phyloP scores from a whole-genome alignment of 2,797 vertebrate species.

The Adelosebastes latens region DNA sequence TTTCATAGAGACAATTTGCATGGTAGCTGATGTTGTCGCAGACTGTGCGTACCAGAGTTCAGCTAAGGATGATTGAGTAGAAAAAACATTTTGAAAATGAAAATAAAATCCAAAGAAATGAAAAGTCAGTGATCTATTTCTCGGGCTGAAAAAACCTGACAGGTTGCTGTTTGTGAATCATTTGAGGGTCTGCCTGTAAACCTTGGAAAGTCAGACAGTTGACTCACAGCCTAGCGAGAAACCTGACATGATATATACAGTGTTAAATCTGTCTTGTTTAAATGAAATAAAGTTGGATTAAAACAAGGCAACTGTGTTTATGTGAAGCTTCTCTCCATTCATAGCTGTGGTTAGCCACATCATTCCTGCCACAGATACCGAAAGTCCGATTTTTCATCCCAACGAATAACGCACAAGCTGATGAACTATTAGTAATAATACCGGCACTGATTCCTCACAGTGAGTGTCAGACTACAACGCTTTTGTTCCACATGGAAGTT shows the following conservation, averaged over 20 bases:
- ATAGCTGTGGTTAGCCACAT: slow-evolving; percentile 73
- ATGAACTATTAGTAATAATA: slow-evolving; percentile 8
- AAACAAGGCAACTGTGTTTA: slow-evolving; percentile 68
- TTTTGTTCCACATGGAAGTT: slow-evolving; percentile 24
- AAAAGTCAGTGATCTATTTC: background rate
- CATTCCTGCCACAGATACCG: slow-evolving; percentile 64
- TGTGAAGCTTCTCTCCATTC: slow-evolving; percentile 57
- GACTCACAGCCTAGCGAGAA: slow-evolving; percentile 29
- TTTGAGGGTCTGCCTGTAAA: background rate
- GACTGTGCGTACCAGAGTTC: background rate
- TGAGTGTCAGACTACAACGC: background rate
- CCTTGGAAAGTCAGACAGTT: slow-evolving; percentile 24
- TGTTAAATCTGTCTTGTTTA: slow-evolving; percentile 57
- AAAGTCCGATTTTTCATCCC: slow-evolving; percentile 6
- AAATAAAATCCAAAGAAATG: slow-evolving; percentile 9
- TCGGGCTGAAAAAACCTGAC: background rate
- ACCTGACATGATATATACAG: slow-evolving; percentile 44
- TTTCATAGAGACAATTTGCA: slow-evolving; percentile 34
- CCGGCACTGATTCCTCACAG: slow-evolving; percentile 2
- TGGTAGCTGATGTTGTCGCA: slow-evolving; percentile 23
- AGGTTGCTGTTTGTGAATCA: slow-evolving; percentile 22
- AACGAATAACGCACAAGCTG: background rate
- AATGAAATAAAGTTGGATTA: slow-evolving; percentile 55
- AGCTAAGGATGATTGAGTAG: background rate
- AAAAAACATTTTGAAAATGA: background rate